A percentile compares a stretch with the other conserved stretches of the same genome.
Evolutionary conservation across 1,140 invertebrate genomes (phyloP).

Genomic region (Coboldia fuscipes): DNA sequence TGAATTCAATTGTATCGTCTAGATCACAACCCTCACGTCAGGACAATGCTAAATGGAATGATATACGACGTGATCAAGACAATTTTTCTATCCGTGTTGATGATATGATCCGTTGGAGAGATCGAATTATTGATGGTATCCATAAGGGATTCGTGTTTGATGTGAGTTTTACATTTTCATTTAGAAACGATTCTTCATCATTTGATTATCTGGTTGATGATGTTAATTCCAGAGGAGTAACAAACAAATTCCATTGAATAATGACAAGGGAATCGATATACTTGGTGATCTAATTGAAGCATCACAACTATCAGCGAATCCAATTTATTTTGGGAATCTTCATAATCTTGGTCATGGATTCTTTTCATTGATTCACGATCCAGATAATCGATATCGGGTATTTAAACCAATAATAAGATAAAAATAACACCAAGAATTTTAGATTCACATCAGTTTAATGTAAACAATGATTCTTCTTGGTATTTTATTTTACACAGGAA

Average conservation of each 20-base stretch:
- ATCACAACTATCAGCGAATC: slow-evolving; percentile 43
- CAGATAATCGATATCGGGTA: slow-evolving; percentile 43
- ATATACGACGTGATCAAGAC: slow-evolving; percentile 42
- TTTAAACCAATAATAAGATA: too few species aligned
- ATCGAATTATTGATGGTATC: slow-evolving; percentile 51
- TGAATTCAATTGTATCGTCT: slow-evolving; percentile 39
- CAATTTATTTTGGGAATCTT: slow-evolving; percentile 38
- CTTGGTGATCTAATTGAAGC: slow-evolving; percentile 62
- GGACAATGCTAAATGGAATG: slow-evolving; percentile 29
- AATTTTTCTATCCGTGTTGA: slow-evolving; percentile 39
- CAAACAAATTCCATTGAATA: slow-evolving; percentile 29
- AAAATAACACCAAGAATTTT: too few species aligned
- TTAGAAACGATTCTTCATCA: too few species aligned
- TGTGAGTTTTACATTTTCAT: slow-evolving; percentile 22
- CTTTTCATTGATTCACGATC: slow-evolving; percentile 47
- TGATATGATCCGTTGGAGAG: slow-evolving; percentile 49
- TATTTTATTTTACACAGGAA: slow-evolving; percentile 9
- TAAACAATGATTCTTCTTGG: too few species aligned
- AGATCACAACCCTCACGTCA: slow-evolving; percentile 38
- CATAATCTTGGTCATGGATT: slow-evolving; percentile 49
- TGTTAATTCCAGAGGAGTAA: too few species aligned
- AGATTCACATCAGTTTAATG: too few species aligned
- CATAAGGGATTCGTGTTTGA: slow-evolving; percentile 34
- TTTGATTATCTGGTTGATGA: too few species aligned
- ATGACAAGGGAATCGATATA: slow-evolving; percentile 50